Evolutionary conservation across 2,797 vertebrate genomes (phyloP).

Genomic region (Sebastes iracundus): DNA sequence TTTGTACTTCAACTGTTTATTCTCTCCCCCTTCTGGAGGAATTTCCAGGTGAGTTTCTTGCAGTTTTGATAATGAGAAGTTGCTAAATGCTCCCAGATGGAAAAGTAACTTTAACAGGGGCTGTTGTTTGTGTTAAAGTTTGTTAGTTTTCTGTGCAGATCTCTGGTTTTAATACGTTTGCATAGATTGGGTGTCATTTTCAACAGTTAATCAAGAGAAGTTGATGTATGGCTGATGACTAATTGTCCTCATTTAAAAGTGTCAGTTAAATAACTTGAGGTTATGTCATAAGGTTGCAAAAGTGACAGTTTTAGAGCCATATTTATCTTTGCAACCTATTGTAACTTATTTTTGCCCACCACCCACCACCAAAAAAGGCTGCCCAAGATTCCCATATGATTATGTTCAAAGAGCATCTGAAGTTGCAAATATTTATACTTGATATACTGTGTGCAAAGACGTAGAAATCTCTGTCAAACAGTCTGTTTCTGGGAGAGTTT

Average conservation of each 20-base stretch:
- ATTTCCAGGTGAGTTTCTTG: constrained; percentile 71
- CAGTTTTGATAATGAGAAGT: constrained; percentile 13
- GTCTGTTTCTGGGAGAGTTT: not conserved
- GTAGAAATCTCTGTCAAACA: not conserved
- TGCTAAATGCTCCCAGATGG: constrained; percentile 48
- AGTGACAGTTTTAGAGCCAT: not conserved
- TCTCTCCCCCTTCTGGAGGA: constrained; percentile 16
- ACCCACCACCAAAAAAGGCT: not conserved
- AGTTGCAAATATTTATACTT: constrained; percentile 26
- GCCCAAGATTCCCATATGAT: not conserved
- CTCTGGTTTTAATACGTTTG: not conserved
- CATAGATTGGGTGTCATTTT: not conserved
- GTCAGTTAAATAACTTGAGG: not conserved
- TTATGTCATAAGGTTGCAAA: not conserved
- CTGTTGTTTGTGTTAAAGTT: not conserved
- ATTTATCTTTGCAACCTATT: not conserved
- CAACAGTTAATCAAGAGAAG: not conserved
- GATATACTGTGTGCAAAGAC: not conserved
- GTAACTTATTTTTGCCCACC: not conserved
- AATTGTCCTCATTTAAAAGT: constrained; percentile 9
- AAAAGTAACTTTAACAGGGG: not conserved
- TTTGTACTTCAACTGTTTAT: constrained; percentile 13
- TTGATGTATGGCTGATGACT: not conserved
- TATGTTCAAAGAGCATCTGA: constrained; percentile 10
- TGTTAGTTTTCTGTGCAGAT: not conserved